Percentiles rank a stretch among this genome's conserved stretches.
Evolutionary conservation across 2,113 vertebrate genomes (phyloP).

Genomic region (Aptenodytes patagonicus): DNA sequence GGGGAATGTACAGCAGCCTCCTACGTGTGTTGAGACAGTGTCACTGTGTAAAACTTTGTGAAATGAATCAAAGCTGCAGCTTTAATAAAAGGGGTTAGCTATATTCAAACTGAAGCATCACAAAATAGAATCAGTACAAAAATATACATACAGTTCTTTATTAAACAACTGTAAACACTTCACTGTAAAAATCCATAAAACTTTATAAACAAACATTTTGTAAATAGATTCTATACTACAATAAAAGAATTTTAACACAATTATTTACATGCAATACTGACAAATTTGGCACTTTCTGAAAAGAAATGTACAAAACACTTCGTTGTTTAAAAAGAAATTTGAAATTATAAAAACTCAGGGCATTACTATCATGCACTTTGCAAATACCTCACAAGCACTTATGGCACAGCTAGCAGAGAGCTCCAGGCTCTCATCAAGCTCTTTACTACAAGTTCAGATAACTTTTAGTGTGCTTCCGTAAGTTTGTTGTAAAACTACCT

Average conservation of each 20-base stretch:
- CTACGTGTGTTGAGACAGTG: fast-evolving
- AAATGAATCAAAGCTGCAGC: not conserved
- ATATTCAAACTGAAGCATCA: conserved; percentile 60
- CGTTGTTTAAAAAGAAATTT: conserved; percentile 77
- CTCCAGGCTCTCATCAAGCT: conserved; percentile 68
- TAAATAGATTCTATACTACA: conserved; percentile 88
- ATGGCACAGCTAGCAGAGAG: conserved; percentile 78
- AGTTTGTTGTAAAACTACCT: conserved; percentile 94
- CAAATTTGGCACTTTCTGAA: conserved; percentile 93
- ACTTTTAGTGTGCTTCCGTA: conserved; percentile 98
- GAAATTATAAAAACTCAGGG: conserved; percentile 81
- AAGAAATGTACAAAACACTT: conserved; percentile 88
- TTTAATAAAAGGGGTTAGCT: not conserved
- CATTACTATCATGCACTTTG: conserved; percentile 85
- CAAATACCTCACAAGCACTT: conserved; percentile 84
- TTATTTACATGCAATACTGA: conserved; percentile 97
- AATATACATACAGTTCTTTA: conserved; percentile 89
- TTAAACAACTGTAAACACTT: conserved; percentile 96
- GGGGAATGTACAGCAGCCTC: not conserved
- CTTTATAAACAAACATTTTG: conserved; percentile 89
- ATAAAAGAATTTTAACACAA: conserved; percentile 87
- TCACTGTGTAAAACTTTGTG: not conserved
- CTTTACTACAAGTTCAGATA: conserved; percentile 72
- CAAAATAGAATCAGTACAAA: conserved; percentile 81
- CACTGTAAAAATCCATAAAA: conserved; percentile 92